These are phyloP conservation scores for Lerema accius DNA, from an alignment of 1,140 invertebrate genomes.

Conservation along the genomic window DNA sequence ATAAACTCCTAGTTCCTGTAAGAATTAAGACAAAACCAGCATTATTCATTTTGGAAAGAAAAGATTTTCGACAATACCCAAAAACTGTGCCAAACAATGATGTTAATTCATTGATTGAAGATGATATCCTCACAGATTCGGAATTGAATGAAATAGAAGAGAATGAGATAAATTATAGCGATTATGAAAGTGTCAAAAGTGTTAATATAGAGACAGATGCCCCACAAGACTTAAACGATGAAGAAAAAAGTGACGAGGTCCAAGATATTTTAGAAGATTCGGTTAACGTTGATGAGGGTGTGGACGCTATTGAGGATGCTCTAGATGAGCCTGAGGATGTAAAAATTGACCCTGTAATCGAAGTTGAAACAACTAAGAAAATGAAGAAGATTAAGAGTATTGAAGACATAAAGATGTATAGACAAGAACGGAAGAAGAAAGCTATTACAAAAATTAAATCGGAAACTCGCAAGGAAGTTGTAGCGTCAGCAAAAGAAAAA, in stretches of 20 bases:
- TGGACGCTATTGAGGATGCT: conserved; percentile 17
- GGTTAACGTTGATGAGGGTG: conserved; percentile 28
- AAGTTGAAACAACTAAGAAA: conserved; percentile 37
- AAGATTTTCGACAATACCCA: conserved; percentile 61
- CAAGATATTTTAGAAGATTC: conserved; percentile 15
- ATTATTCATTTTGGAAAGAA: conserved; percentile 89
- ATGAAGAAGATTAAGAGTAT: conserved; percentile 50
- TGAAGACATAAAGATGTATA: conserved; percentile 56
- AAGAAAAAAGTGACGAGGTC: conserved; percentile 8
- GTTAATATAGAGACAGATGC: conserved; percentile 32
- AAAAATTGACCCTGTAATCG: conserved; percentile 26
- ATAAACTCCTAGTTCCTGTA: conserved; percentile 89
- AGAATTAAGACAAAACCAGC: conserved; percentile 91
- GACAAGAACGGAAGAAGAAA: conserved; percentile 68
- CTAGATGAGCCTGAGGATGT: conserved; percentile 25
- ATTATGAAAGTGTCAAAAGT: conserved; percentile 21
- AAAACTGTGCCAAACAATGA: conserved; percentile 29
- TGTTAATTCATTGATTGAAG: conserved; percentile 16
- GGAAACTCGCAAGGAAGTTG: conserved; percentile 74
- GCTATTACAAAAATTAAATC: conserved; percentile 74
- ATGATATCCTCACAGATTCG: conserved; percentile 22
- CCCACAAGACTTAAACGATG: conserved; percentile 34
- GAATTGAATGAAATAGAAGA: conserved; percentile 9
- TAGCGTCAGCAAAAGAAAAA: conserved; percentile 79
- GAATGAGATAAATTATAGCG: conserved; percentile 22